phyloP scores from a whole-genome alignment of 2,888 invertebrate species.

The Pilophorus perplexus region DNA sequence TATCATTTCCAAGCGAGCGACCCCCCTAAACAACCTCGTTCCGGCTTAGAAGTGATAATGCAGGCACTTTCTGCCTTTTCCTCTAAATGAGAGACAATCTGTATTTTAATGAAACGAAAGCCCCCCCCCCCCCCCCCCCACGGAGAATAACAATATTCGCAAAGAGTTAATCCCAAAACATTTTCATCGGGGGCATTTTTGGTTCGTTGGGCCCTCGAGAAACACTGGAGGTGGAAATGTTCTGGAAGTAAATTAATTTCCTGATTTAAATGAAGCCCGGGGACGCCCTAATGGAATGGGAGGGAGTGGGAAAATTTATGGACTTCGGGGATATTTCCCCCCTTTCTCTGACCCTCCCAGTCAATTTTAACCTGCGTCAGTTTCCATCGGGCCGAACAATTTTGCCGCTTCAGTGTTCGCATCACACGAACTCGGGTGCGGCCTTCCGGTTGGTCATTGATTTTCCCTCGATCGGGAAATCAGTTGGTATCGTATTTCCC shows the following conservation, averaged over 20 bases:
- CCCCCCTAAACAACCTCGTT: neutral
- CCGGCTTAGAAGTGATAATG: neutral
- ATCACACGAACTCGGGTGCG: no score
- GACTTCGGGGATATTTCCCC: neutral
- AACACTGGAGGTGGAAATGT: slow-evolving; percentile 31
- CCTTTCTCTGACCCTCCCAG: neutral
- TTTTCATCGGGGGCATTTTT: slow-evolving; percentile 26
- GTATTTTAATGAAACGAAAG: slow-evolving; percentile 35
- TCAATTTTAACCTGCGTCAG: no score
- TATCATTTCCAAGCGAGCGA: slow-evolving; percentile 29
- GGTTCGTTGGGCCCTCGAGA: slow-evolving; percentile 31
- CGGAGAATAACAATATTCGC: slow-evolving; percentile 33
- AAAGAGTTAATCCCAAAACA: neutral
- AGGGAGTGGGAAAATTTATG: slow-evolving; percentile 34
- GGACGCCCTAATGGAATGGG: slow-evolving; percentile 34
- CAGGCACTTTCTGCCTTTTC: neutral
- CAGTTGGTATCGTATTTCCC: no score
- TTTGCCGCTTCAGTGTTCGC: no score
- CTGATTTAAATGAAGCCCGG: slow-evolving; percentile 32
- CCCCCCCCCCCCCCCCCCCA: slow-evolving; percentile 13
- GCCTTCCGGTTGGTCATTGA: no score
- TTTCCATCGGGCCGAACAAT: no score
- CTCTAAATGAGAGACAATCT: slow-evolving; percentile 27
- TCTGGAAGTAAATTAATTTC: slow-evolving; percentile 40
- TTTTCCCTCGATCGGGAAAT: no score